These are phyloP conservation scores for Drosophila elegans DNA, from an alignment of 1,140 invertebrate species.

Conservation along the genomic window DNA sequence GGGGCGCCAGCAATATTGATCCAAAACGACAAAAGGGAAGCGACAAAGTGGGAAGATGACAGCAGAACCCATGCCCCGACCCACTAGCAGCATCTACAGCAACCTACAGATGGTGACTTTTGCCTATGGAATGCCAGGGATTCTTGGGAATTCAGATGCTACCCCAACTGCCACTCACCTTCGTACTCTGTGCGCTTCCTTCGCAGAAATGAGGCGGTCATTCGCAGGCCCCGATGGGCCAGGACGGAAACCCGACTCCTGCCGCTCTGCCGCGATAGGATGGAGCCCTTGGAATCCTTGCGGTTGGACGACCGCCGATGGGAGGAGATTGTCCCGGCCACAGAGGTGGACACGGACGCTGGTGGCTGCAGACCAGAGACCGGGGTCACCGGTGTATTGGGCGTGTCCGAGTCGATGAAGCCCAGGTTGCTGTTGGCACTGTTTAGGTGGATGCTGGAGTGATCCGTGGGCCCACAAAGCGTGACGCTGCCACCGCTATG, in stretches of 20 bases:
- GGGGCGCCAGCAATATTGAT: constrained; percentile 47
- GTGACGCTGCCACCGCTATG: constrained; percentile 48
- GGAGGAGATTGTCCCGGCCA: constrained; percentile 63
- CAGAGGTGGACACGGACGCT: constrained; percentile 48
- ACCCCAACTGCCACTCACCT: constrained; percentile 61
- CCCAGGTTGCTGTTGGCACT: constrained; percentile 82
- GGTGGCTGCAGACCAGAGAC: constrained; percentile 48
- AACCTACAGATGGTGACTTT: constrained; percentile 9
- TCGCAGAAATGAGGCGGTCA: constrained; percentile 75
- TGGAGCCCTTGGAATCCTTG: constrained; percentile 71
- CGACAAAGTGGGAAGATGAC: constrained; percentile 1
- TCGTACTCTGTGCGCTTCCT: constrained; percentile 75
- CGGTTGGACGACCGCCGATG: constrained; percentile 53
- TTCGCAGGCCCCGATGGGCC: constrained; percentile 63
- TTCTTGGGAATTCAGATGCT: constrained; percentile 6
- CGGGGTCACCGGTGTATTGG: constrained; percentile 67
- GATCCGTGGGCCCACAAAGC: constrained; percentile 42
- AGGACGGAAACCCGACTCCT: constrained; percentile 51
- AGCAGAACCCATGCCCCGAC: not conserved
- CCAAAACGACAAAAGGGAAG: constrained; percentile 6
- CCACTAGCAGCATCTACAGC: constrained; percentile 7
- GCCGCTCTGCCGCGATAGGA: constrained; percentile 58
- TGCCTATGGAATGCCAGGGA: constrained; percentile 16
- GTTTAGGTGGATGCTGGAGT: constrained; percentile 73
- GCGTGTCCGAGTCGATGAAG: constrained; percentile 80